phyloP scores from a whole-genome alignment of 2,888 invertebrate species.

The Eurois occulta region DNA sequence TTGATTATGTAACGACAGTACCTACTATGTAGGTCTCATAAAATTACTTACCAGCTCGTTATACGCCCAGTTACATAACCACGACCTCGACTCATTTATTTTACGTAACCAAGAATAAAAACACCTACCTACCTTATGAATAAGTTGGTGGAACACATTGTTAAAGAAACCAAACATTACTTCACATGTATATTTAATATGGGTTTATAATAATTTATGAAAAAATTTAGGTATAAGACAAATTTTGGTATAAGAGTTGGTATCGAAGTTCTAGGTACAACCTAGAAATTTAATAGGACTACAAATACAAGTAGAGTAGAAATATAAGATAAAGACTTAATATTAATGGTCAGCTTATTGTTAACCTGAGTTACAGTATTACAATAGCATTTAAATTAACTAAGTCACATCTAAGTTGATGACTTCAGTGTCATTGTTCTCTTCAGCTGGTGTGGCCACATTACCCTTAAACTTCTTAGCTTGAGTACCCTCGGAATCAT shows the following conservation, averaged over 20 bases:
- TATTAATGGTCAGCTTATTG: slow-evolving; percentile 68
- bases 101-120: slow-evolving; percentile 63
- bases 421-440: slow-evolving; percentile 76
- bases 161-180: slow-evolving; percentile 56
- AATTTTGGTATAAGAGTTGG: slow-evolving; percentile 85
- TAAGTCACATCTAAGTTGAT: slow-evolving; percentile 56
- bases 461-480: slow-evolving; percentile 86
- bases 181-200: slow-evolving; percentile 73
- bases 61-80: slow-evolving; percentile 66
- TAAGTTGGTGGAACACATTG: slow-evolving; percentile 26
- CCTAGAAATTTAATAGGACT: slow-evolving; percentile 77
- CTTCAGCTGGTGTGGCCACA: slow-evolving; percentile 71
- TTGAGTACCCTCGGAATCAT: slow-evolving; percentile 83
- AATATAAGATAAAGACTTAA: slow-evolving; percentile 71
- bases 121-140: slow-evolving; percentile 24
- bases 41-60: slow-evolving; percentile 68
- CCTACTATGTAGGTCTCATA: slow-evolving; percentile 63
- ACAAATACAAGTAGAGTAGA: slow-evolving; percentile 76
- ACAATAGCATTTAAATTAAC: slow-evolving; percentile 64
- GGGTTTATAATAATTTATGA: slow-evolving; percentile 74
- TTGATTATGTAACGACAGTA: slow-evolving; percentile 64
- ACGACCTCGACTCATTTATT: slow-evolving; percentile 60
- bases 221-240: slow-evolving; percentile 76
- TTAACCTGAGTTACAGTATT: slow-evolving; percentile 56
- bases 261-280: slow-evolving; percentile 83